These are phyloP conservation scores for Formica exsecta DNA, from an alignment of 1,140 invertebrate genomes.

Conservation along the genomic window DNA sequence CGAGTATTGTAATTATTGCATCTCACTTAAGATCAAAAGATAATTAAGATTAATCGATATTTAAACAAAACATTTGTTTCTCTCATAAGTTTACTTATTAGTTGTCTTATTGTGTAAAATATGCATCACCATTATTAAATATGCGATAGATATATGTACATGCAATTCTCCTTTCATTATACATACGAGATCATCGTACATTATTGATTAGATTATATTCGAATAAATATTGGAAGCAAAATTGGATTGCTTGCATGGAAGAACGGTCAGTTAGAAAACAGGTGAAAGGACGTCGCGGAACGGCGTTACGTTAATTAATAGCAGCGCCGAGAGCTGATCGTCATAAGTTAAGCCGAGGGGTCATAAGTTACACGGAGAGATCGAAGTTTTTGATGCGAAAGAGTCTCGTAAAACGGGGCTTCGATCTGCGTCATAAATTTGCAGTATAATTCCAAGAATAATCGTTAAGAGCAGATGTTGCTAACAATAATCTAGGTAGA, in stretches of 20 bases:
- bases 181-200: background rate
- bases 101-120: background rate
- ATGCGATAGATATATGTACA: background rate
- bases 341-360: conserved; percentile 34
- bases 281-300: background rate
- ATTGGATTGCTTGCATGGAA: conserved; percentile 16
- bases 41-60: background rate
- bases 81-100: background rate
- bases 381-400: conserved; percentile 68
- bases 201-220: background rate
- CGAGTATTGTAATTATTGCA: background rate
- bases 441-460: conserved; percentile 71
- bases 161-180: background rate
- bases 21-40: background rate
- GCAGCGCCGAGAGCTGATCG: conserved; percentile 9
- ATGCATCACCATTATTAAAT: background rate
- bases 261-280: conserved; percentile 6
- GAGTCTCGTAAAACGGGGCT: conserved; percentile 68
- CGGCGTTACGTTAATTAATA: conserved; percentile 64
- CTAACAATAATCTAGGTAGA: conserved; percentile 72
- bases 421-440: conserved; percentile 68
- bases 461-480: conserved; percentile 73
- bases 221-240: conserved; percentile 1
- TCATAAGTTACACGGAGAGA: conserved; percentile 46
- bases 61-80: background rate